These are phyloP conservation scores for Pygocentrus nattereri DNA, from an alignment of 2,797 vertebrate species.

Conservation along the genomic window DNA sequence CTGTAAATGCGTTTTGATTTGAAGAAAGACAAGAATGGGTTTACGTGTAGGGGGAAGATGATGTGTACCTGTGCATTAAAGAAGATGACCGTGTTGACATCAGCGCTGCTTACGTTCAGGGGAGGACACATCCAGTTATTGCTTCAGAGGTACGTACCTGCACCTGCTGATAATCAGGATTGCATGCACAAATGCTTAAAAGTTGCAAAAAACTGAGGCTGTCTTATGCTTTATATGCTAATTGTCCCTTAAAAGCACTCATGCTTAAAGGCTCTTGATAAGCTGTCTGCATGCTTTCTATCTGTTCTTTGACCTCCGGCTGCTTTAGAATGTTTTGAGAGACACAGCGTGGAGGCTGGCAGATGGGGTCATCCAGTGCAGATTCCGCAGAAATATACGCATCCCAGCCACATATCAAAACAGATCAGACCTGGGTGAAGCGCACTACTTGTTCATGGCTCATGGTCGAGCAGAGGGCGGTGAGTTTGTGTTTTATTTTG, in stretches of 20 bases:
- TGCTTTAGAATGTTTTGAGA: constrained; percentile 76
- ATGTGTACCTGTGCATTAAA: constrained; percentile 83
- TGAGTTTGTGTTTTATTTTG: constrained; percentile 57
- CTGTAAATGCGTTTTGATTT: constrained; percentile 20
- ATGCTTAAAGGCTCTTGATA: not conserved
- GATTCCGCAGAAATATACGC: constrained; percentile 80
- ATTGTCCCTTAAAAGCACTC: not conserved
- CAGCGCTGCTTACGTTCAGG: constrained; percentile 73
- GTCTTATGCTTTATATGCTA: not conserved
- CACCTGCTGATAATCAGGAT: not conserved
- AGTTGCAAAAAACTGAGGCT: not conserved
- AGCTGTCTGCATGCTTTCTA: not conserved
- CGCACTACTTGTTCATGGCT: constrained; percentile 87
- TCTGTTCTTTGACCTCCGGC: constrained; percentile 2
- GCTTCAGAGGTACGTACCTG: constrained; percentile 74
- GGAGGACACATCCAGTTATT: constrained; percentile 77
- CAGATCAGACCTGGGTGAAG: constrained; percentile 81
- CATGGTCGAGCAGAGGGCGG: constrained; percentile 80
- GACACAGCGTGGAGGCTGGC: constrained; percentile 80
- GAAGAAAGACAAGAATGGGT: not conserved
- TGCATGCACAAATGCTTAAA: not conserved
- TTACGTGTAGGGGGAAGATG: constrained; percentile 83
- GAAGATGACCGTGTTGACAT: constrained; percentile 70
- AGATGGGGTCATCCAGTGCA: constrained; percentile 85
- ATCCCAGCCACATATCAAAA: constrained; percentile 67